Base-by-base conservation (phyloP, 2,797 vertebrate species). In the Austrolebias charrua region DNA sequence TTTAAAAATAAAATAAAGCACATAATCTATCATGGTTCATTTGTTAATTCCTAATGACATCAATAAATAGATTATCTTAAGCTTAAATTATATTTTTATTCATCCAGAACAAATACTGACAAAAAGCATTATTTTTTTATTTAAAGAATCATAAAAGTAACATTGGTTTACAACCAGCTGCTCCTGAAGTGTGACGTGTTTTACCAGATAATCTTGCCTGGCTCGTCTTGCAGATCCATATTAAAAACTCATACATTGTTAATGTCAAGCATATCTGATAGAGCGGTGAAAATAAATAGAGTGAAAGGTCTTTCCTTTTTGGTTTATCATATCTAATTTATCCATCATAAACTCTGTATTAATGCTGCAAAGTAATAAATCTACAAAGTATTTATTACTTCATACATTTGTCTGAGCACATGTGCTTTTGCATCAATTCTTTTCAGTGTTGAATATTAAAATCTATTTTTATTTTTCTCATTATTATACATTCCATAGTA, bases 361-460 rank as follows among this genome's bases (percentile, higher is more conserved):
- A 5, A 64, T 31, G 38, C 43, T 44, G 24, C 45, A 50, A 67
- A 54, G 29, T 43, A 18, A 28, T 57, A 65, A 20, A 20, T 48
- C 12, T 55, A 52, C n/a, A n/a, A n/a, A n/a, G n/a, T n/a, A n/a
- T 58, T 51, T 20, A 48, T 40, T 52, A 24, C 50, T 66, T 57
- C 66, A 59, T 50, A n/a, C 51, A 6, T 60, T 12, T 42, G 33
- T 71, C 15, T 53, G 1, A 24, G 38, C 48, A 57, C 33, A 29
- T 24, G 53, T 64, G 58, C 60, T 50, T 71, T 40, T 66, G 14
- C 43, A 78, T 64, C 19, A 44, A 60, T 66, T 57, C n/a, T 3
- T 0, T 45, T 62, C 56, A 42, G 35, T 57, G 54, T 35, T 35
- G 13, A 53, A 75, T 3, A 33, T 24, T 1, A 24, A 24, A 24